These are phyloP conservation scores for Thaleichthys pacificus DNA, from an alignment of 2,797 vertebrate genomes.

Conservation along the genomic window DNA sequence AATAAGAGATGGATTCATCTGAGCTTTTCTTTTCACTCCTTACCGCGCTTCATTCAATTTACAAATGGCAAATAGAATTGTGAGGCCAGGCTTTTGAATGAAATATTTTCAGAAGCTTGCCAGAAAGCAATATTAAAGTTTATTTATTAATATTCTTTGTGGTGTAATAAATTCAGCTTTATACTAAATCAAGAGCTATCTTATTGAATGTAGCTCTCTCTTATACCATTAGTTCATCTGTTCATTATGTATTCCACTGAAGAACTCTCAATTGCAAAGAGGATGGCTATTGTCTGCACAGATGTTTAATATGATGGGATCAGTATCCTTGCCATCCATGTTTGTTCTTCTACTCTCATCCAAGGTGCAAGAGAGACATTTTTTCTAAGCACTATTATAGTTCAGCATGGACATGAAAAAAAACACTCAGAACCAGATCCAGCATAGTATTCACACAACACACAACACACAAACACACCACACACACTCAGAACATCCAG, in stretches of 20 bases:
- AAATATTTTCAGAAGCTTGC: slow-evolving; percentile 14
- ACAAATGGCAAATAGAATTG: slow-evolving; percentile 20
- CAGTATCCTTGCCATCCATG: neutral
- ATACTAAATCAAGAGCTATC: slow-evolving; percentile 11
- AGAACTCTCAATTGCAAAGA: neutral
- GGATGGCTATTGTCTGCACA: neutral
- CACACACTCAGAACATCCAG: neutral
- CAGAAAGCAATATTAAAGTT: slow-evolving; percentile 18
- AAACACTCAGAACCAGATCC: neutral
- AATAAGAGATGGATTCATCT: slow-evolving; percentile 12
- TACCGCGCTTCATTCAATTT: slow-evolving; percentile 18
- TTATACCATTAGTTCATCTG: neutral
- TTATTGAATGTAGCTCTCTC: slow-evolving; percentile 6
- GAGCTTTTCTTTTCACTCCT: slow-evolving; percentile 9
- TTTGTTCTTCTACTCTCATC: neutral
- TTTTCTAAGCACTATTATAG: neutral
- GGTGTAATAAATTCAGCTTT: slow-evolving; percentile 13
- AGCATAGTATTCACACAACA: neutral
- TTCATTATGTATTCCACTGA: neutral
- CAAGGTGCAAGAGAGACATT: neutral
- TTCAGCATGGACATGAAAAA: neutral
- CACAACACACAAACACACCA: no score
- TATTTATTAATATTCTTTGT: slow-evolving; percentile 11
- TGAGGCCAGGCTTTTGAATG: slow-evolving; percentile 18
- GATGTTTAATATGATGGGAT: neutral